These are phyloP conservation scores for Eumacrocentrus americanus DNA, from an alignment of 2,888 invertebrate genomes.

Conservation along the genomic window DNA sequence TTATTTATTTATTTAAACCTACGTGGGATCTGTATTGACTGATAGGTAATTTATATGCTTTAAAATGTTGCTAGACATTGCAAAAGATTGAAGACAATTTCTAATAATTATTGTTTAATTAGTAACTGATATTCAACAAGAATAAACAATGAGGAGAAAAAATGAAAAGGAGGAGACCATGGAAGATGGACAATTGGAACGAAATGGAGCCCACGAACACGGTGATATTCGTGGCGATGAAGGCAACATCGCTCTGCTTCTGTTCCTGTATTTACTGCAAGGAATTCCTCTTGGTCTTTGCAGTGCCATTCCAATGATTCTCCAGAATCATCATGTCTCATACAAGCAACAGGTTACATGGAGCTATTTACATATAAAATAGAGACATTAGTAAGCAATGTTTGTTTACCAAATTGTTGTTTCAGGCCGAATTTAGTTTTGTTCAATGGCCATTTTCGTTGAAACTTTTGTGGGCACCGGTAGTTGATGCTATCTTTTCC, in stretches of 20 bases:
- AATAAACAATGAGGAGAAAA: conserved; percentile 39
- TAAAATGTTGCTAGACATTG: not conserved
- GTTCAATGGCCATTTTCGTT: conserved; percentile 91
- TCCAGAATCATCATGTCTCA: conserved; percentile 90
- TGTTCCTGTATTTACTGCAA: conserved; percentile 93
- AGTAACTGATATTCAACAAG: conserved; percentile 1
- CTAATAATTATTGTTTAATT: not conserved
- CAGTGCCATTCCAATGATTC: conserved; percentile 92
- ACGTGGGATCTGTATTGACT: not conserved
- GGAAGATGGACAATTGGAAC: conserved; percentile 37
- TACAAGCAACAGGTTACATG: conserved; percentile 92
- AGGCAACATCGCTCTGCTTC: conserved; percentile 81
- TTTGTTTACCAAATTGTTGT: no score
- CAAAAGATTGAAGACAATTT: not conserved
- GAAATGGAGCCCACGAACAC: conserved; percentile 37
- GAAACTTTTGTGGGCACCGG: conserved; percentile 97
- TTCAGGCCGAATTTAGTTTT: conserved; percentile 87
- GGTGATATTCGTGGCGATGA: conserved; percentile 70
- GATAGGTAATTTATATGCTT: not conserved
- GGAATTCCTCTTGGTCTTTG: conserved; percentile 95
- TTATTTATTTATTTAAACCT: not conserved
- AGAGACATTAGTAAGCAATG: no score
- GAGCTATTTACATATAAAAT: no score
- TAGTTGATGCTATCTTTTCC: conserved; percentile 92
- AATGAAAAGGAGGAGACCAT: conserved; percentile 31